Evolutionary conservation across 1,140 invertebrate species (phyloP).

Genomic region (Scylla paramamosain): DNA sequence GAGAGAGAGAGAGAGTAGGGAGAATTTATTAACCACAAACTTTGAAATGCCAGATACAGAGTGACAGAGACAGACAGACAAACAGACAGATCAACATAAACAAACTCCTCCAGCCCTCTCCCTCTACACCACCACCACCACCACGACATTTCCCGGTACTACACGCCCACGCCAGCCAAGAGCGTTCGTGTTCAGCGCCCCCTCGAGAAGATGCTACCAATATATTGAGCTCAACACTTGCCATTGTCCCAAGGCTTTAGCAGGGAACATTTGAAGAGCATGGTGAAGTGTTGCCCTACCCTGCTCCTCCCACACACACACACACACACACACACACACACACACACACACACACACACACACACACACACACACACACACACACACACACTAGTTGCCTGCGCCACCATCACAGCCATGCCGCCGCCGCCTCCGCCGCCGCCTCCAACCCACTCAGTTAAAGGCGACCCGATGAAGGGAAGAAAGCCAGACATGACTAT

Average conservation of each 20-base stretch:
- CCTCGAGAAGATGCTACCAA: not conserved
- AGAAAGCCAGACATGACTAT: not conserved
- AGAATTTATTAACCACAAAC: not conserved
- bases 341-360: slow-evolving; percentile 2
- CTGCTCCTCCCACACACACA: not conserved
- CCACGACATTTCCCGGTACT: not conserved
- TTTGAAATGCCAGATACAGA: too few relatives aligned
- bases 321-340: slow-evolving; percentile 1
- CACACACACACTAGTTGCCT: too few relatives aligned
- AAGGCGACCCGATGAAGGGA: not conserved
- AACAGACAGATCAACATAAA: not conserved
- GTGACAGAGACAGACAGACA: not conserved
- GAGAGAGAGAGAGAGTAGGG: not conserved
- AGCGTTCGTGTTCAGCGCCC: not conserved
- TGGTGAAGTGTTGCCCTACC: not conserved
- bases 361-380: too few relatives aligned
- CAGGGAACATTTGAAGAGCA: not conserved
- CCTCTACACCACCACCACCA: not conserved
- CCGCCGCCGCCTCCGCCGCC: too few relatives aligned
- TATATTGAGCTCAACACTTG: not conserved
- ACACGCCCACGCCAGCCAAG: not conserved
- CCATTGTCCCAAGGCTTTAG: not conserved
- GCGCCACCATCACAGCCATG: too few relatives aligned
- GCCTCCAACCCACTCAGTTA: slow-evolving; percentile 18
- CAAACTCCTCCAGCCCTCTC: not conserved